A percentile compares a stretch with the other conserved stretches of the same genome.
phyloP scores from a whole-genome alignment of 2,888 invertebrate genomes.

The Lithophane semibrunnea region DNA sequence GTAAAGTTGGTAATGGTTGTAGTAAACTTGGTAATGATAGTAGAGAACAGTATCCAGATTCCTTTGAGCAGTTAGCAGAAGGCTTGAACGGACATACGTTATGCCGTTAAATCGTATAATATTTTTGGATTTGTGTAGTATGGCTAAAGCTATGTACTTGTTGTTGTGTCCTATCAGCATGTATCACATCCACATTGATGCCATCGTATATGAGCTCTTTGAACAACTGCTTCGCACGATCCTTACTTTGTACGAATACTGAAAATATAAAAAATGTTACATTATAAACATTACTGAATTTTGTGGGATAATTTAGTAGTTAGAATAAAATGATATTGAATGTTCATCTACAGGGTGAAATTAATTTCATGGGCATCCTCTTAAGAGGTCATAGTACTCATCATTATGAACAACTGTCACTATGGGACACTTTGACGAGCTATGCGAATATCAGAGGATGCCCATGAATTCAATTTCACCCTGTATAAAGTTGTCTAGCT shows the following conservation, averaged over 20 bases:
- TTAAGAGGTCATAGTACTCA: no score
- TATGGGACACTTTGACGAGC: no score
- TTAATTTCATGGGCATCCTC: no score
- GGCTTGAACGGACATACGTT: background rate
- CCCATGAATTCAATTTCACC: no score
- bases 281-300: background rate
- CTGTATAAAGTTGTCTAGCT: background rate
- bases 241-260: constrained; percentile 94
- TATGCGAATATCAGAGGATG: no score
- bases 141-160: constrained; percentile 89
- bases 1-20: background rate
- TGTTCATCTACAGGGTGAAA: background rate
- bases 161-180: constrained; percentile 96
- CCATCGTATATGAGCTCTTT: constrained; percentile 97
- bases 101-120: background rate
- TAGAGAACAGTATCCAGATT: no score
- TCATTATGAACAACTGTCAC: no score
- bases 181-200: constrained; percentile 98
- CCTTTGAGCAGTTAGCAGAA: background rate
- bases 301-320: background rate
- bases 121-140: background rate
- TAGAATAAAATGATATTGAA: background rate
- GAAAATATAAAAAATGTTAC: constrained; percentile 47
- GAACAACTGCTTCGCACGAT: constrained; percentile 97
- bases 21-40: no score